These are phyloP conservation scores for Pogonophryne albipinna DNA, from an alignment of 2,797 vertebrate genomes.

Conservation along the genomic window DNA sequence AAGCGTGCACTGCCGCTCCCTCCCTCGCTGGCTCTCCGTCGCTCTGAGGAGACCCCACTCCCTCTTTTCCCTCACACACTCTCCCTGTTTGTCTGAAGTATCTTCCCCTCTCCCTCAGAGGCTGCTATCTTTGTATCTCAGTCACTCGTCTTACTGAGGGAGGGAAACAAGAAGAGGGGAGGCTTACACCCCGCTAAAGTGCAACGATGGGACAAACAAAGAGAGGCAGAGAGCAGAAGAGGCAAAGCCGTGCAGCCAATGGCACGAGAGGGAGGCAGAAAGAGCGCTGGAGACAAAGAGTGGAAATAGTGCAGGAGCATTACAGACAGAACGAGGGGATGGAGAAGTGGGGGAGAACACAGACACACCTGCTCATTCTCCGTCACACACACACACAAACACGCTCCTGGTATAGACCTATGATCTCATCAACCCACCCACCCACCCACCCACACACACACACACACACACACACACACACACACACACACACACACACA, in stretches of 20 bases:
- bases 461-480: constrained; percentile 29
- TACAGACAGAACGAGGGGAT: constrained; percentile 59
- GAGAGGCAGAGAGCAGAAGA: constrained; percentile 57
- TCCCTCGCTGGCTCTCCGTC: constrained; percentile 48
- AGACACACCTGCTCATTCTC: constrained; percentile 61
- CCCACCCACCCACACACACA: constrained; percentile 43
- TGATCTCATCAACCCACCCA: constrained; percentile 69
- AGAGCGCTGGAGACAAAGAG: constrained; percentile 72
- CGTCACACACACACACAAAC: constrained; percentile 46
- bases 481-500: constrained; percentile 44
- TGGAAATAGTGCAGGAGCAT: constrained; percentile 64
- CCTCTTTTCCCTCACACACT: constrained; percentile 27
- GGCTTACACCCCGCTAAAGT: constrained; percentile 56
- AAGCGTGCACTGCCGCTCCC: constrained; percentile 40
- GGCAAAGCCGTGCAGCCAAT: constrained; percentile 66
- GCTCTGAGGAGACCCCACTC: constrained; percentile 35
- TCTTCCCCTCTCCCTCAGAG: constrained; percentile 32
- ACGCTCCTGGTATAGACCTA: constrained; percentile 69
- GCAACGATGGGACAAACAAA: constrained; percentile 62
- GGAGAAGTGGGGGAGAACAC: constrained; percentile 42
- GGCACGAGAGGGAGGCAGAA: constrained; percentile 62
- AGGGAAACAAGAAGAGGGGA: constrained; percentile 34
- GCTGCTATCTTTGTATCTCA: constrained; percentile 40
- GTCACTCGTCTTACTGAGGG: constrained; percentile 48
- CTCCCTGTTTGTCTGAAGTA: constrained; percentile 45